phyloP scores from a whole-genome alignment of 92 coral and sea anemone genomes.

The Hydrozoanthus gracilis region DNA sequence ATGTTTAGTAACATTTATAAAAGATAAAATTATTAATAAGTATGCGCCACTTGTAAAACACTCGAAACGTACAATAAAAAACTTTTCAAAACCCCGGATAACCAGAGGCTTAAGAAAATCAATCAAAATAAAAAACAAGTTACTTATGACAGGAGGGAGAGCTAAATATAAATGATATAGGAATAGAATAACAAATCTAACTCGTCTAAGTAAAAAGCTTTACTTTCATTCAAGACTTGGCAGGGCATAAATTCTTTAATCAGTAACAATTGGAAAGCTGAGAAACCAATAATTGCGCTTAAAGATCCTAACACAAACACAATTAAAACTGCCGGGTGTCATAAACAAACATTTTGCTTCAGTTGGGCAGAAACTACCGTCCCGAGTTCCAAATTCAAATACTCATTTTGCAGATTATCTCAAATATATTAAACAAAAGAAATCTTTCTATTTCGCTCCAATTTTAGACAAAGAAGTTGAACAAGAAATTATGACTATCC shows the following conservation, averaged over 20 bases:
- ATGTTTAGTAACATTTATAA: no score
- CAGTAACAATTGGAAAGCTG: slow-evolving; percentile 15
- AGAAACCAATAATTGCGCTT: slow-evolving; percentile 38
- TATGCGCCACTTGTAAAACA: no score
- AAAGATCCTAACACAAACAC: slow-evolving; percentile 41
- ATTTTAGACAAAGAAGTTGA: slow-evolving; percentile 24
- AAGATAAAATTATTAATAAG: no score
- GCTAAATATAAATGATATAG: slow-evolving; percentile 22
- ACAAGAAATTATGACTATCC: slow-evolving; percentile 29
- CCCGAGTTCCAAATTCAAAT: slow-evolving; percentile 19
- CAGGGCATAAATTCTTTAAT: slow-evolving; percentile 22
- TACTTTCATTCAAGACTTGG: slow-evolving; percentile 31
- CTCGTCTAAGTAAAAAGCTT: slow-evolving; percentile 9
- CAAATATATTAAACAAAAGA: slow-evolving; percentile 22
- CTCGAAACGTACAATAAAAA: no score
- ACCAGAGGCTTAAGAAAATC: slow-evolving; percentile 21
- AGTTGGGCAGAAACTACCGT: slow-evolving; percentile 32
- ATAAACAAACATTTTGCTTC: slow-evolving; percentile 43
- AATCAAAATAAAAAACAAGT: slow-evolving; percentile 17
- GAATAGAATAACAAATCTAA: slow-evolving; percentile 5
- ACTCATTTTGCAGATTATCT: slow-evolving; percentile 40
- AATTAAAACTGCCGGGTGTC: slow-evolving; percentile 34
- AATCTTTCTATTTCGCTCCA: slow-evolving; percentile 31
- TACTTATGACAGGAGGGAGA: not conserved
- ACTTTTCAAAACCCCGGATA: slow-evolving; percentile 24